Percentiles rank a stretch among this genome's conserved stretches.
phyloP scores from a whole-genome alignment of 2,797 vertebrate genomes.

The Xiphorhynchus erythropygius region DNA sequence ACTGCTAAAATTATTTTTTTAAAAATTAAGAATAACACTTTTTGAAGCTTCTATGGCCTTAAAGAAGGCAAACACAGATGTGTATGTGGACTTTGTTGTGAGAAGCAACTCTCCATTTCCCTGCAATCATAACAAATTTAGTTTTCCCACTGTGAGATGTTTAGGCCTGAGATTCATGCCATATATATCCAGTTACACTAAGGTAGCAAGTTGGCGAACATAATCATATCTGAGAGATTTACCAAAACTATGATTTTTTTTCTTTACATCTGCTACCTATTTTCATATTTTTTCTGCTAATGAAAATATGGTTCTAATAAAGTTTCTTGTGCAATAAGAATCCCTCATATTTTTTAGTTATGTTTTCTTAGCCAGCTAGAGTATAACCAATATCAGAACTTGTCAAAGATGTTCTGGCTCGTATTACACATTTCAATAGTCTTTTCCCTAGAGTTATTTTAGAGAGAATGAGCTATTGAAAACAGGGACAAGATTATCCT shows the following conservation, averaged over 20 bases:
- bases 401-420: conserved; percentile 37
- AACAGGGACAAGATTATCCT: background rate
- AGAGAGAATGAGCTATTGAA: conserved; percentile 4
- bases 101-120: background rate
- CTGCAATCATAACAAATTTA: background rate
- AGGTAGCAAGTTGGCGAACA: background rate
- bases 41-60: background rate
- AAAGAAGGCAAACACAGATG: background rate
- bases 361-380: conserved; percentile 8
- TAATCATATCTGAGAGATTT: background rate
- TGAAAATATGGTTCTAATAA: conserved; percentile 47
- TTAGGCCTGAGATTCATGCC: background rate
- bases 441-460: conserved; percentile 39
- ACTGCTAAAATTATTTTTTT: background rate
- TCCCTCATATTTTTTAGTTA: background rate
- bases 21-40: background rate
- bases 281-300: background rate
- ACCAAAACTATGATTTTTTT: background rate
- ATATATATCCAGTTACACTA: background rate
- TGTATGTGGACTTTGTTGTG: background rate
- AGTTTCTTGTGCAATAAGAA: background rate
- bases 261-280: background rate
- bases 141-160: background rate
- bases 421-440: conserved; percentile 26
- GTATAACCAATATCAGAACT: background rate